Base-by-base conservation (phyloP, 1,140 invertebrate genomes). In the Plodia interpunctella region DNA sequence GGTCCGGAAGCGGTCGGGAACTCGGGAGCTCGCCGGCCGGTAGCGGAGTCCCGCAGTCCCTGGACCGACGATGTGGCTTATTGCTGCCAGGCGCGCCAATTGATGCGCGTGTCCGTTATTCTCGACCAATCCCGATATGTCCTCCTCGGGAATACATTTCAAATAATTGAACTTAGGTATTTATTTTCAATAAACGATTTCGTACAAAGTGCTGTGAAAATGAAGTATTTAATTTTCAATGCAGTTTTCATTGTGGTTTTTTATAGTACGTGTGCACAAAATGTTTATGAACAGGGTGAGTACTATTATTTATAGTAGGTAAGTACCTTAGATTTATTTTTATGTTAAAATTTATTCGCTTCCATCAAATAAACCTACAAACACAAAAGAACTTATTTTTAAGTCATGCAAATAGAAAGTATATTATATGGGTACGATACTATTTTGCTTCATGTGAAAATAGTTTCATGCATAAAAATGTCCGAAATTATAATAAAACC, bases 91-190 rank as follows among this genome's bases (percentile, higher is more conserved):
- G 73, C 74, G 78, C 75, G 76, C 70, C 83, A 87, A 87, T 87
- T 87, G 84, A 78, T 74, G 55, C 74, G 80, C 82, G 84, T 82
- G 84, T 87, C 84, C 84, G 83, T 71, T 78, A 62, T 66, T 75
- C 72, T 68, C 66, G 72, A 74, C 68, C 70, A 70, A 65, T 74
- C 73, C 70, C 67, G 71, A 71, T 65, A 76, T 81, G 77, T 72
- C n/a, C n/a, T 66, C 68, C 71, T 71, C 70, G 66, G 62, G 65
- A 70, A 61, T 68, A 69, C 66, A 73, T 71, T 74, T 80, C 30
- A 32, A 32, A 32, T 32, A 32, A 32, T 32, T 11, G 3, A 1
- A 32, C 9, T 74, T 61, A 65, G 64, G 64, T 60, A 17, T 50
- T 57, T 68, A 70, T 63, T 62, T 49, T 28, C 64, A 73, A 69